phyloP scores from a whole-genome alignment of 1,140 invertebrate species.

The Caenorhabditis remanei region DNA sequence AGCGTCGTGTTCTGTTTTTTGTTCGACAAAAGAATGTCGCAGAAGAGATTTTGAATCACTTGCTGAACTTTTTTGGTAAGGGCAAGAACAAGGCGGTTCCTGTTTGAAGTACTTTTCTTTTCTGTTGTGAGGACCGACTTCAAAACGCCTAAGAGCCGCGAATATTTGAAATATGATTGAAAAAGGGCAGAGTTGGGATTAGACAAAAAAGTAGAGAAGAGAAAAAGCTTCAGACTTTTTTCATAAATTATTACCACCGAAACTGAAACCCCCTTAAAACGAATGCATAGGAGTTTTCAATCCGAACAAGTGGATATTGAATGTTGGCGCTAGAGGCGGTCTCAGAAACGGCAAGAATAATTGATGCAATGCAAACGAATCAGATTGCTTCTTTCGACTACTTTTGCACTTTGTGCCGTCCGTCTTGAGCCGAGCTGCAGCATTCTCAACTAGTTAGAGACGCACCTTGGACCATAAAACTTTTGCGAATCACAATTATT shows the following conservation, averaged over 20 bases:
- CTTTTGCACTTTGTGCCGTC: slow-evolving; percentile 55
- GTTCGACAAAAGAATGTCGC: neutral
- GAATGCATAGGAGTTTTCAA: neutral
- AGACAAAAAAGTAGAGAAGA: neutral
- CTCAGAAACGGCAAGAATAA: slow-evolving; percentile 53
- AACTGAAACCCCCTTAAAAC: neutral
- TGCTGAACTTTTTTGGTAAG: neutral
- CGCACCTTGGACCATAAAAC: slow-evolving; percentile 42
- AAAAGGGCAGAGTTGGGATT: slow-evolving; percentile 35
- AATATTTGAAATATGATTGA: slow-evolving; percentile 56
- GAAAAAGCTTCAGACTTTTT: slow-evolving; percentile 14
- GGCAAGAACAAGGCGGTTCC: slow-evolving; percentile 28
- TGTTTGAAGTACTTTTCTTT: slow-evolving; percentile 51
- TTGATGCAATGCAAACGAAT: slow-evolving; percentile 56
- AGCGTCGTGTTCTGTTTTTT: neutral
- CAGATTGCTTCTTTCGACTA: slow-evolving; percentile 48
- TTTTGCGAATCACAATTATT: slow-evolving; percentile 32
- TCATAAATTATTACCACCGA: slow-evolving; percentile 1
- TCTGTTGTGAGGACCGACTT: slow-evolving; percentile 11
- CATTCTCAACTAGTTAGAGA: slow-evolving; percentile 46
- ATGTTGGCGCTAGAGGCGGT: slow-evolving; percentile 53
- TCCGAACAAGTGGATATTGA: slow-evolving; percentile 51
- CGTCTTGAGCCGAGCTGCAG: slow-evolving; percentile 13
- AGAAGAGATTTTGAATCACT: slow-evolving; percentile 36
- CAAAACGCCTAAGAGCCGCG: slow-evolving; percentile 28